Conservation (phyloP, 1,140 invertebrate species). For the Cephus cinctus region DNA sequence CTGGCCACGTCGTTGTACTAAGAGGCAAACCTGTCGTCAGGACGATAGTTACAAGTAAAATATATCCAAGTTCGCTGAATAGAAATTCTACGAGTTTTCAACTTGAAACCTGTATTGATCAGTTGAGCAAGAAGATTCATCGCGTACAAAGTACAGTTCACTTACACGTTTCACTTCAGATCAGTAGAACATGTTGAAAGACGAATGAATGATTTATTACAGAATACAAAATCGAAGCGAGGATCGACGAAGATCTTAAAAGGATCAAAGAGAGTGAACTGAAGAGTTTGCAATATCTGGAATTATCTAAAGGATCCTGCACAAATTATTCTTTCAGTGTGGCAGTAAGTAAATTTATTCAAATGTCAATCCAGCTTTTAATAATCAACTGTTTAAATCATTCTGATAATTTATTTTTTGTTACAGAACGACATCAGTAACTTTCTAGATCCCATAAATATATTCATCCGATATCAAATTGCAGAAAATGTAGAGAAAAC, state of each 20-base stretch:
- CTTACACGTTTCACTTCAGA: neutral
- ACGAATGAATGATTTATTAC: neutral
- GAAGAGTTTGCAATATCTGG: no score
- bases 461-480: conserved; percentile 25
- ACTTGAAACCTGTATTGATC: conserved; percentile 33
- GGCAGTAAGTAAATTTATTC: no score
- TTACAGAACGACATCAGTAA: conserved; percentile 27
- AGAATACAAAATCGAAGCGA: conserved; percentile 18
- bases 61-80: conserved; percentile 44
- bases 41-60: conserved; percentile 20
- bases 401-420: conserved; percentile 15
- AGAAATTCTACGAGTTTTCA: conserved; percentile 47
- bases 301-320: no score
- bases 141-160: conserved; percentile 18
- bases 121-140: conserved; percentile 16
- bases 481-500: conserved; percentile 4
- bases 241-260: conserved; percentile 24
- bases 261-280: conserved; percentile 16
- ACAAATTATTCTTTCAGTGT: no score
- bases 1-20: conserved; percentile 58
- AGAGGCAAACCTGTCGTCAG: conserved; percentile 61
- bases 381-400: no score
- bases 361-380: no score
- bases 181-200: neutral
- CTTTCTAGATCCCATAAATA: conserved; percentile 33